Percentiles rank a stretch among this genome's conserved stretches.
These are phyloP conservation scores for Oncorhynchus clarkii DNA, from an alignment of 2,113 vertebrate species.

Conservation along the genomic window DNA sequence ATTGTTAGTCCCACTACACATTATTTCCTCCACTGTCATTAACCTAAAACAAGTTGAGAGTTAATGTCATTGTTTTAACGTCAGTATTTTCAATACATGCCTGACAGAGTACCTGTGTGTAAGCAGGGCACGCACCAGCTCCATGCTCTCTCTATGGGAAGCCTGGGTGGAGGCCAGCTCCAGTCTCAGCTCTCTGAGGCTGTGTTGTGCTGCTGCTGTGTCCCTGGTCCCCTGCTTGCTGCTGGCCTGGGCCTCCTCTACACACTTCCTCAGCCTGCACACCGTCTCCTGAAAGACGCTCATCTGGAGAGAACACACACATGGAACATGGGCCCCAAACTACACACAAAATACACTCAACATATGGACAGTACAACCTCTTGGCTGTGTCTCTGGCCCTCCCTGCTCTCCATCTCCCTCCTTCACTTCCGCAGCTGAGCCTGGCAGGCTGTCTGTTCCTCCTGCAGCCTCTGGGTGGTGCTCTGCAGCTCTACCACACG, in stretches of 20 bases:
- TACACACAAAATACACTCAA: too few species aligned
- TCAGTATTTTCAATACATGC: too few species aligned
- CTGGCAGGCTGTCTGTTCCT: constrained; percentile 24
- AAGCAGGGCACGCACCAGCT: constrained; percentile 48
- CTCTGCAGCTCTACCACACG: constrained; percentile 43
- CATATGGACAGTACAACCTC: constrained; percentile 29
- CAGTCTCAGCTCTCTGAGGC: constrained; percentile 46
- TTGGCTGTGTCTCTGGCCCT: constrained; percentile 21
- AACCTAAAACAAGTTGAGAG: too few species aligned
- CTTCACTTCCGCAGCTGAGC: constrained; percentile 31
- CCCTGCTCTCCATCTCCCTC: constrained; percentile 25
- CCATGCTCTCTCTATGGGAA: constrained; percentile 55
- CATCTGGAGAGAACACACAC: constrained; percentile 43
- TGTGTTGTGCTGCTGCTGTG: constrained; percentile 36
- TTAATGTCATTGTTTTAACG: too few species aligned
- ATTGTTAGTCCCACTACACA: not conserved
- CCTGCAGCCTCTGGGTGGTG: constrained; percentile 39
- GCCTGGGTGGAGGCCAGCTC: constrained; percentile 48
- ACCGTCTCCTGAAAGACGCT: constrained; percentile 47
- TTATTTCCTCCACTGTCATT: too few species aligned
- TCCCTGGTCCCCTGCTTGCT: constrained; percentile 27
- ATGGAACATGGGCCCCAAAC: not conserved
- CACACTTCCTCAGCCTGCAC: constrained; percentile 44
- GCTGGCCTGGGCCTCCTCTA: constrained; percentile 39
- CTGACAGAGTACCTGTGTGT: not conserved